Evolutionary conservation across 2,888 invertebrate species (phyloP).

Genomic region (Chrysopilus asiliformis): DNA sequence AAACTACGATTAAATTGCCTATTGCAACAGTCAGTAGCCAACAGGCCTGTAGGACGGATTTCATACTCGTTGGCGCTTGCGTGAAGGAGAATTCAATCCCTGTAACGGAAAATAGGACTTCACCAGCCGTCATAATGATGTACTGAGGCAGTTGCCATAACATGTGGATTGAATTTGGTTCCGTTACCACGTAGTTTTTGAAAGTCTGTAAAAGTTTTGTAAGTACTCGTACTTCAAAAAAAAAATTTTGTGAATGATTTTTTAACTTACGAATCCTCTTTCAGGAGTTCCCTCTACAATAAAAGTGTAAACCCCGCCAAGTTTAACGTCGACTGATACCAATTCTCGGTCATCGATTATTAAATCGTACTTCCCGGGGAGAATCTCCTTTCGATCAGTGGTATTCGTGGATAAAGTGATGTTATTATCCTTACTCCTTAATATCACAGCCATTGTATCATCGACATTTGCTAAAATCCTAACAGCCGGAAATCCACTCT

Average conservation of each 20-base stretch:
- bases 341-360: conserved; percentile 29
- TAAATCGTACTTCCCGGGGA: conserved; percentile 35
- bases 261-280: conserved; percentile 31
- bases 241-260: neutral
- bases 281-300: conserved; percentile 34
- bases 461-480: conserved; percentile 28
- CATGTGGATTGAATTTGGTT: conserved; percentile 64
- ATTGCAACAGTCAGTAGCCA: conserved; percentile 89
- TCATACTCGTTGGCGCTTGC: conserved; percentile 86
- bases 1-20: conserved; percentile 85
- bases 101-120: conserved; percentile 93
- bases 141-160: conserved; percentile 79
- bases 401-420: conserved; percentile 5
- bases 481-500: conserved; percentile 27
- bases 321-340: conserved; percentile 33
- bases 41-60: conserved; percentile 80
- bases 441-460: conserved; percentile 16
- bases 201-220: conserved; percentile 17
- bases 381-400: conserved; percentile 9
- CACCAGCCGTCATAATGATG: conserved; percentile 79
- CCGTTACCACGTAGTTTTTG: conserved; percentile 33
- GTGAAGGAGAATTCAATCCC: conserved; percentile 93
- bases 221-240: neutral
- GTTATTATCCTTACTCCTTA: conserved; percentile 4
- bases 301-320: conserved; percentile 55